Evolutionary conservation across 2,888 invertebrate species (phyloP), one percentile per base, ranked within the genome.

Genomic region (Microctonus hyperodae): DNA sequence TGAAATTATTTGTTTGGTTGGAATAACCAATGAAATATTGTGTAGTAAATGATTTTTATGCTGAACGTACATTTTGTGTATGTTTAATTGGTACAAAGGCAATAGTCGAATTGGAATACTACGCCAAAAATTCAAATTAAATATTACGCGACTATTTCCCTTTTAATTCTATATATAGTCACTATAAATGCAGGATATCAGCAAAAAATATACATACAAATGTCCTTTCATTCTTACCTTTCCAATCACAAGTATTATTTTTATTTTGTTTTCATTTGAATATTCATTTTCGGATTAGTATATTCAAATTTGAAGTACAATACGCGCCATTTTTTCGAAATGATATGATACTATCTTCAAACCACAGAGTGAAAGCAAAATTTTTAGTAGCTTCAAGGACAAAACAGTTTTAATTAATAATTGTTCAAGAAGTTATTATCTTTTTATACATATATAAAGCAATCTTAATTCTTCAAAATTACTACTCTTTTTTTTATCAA

Each of bases 11-110:
- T 70, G 69, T 71, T 69, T 69, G 64, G 69, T 69, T 65, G 69
- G n/a, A n/a, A 70, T 6, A 50, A 67, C 56, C 68, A 67, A 64
- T 61, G 64, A 70, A 63, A 69, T 55, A 68, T 69, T 70, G 68
- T 73, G 67, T 69, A 74, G 74, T 73, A 70, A 70, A 69, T 68
- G 31, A 76, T 75, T 77, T 74, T 73, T 74, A 79, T 75, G 74
- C 74, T 76, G 73, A 75, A 75, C 73, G 72, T 75, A 76, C 72
- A 71, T 76, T n/a, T 70, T 74, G 74, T 76, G 59, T 65, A 69
- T 69, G 68, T 70, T 68, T 68, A 60, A 40, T 60, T 68, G 70
- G 68, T 68, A 68, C 70, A 70, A 68, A 68, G 57, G 48, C 53
- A 61, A 55, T 48, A 50, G 60, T 55, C 35, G 61, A 59, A 25